Percentiles rank a stretch among this genome's conserved stretches.
Evolutionary conservation across 2,888 invertebrate species (phyloP).

Genomic region (Coremacera marginata): DNA sequence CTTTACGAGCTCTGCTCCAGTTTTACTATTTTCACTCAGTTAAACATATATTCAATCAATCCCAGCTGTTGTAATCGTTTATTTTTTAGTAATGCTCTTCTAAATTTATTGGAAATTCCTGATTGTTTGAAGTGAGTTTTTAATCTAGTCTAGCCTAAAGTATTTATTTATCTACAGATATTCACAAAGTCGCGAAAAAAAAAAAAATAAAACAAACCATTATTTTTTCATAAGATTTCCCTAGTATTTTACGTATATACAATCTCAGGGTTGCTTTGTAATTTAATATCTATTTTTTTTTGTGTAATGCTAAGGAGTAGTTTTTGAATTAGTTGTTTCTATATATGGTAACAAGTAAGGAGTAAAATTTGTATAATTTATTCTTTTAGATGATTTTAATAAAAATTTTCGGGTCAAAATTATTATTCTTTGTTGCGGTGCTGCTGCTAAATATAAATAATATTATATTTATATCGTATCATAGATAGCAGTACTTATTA

Average conservation of each 20-base stretch:
- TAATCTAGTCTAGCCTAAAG: background rate
- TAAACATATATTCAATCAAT: constrained; percentile 39
- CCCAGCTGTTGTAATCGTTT: constrained; percentile 48
- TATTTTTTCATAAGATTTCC: background rate
- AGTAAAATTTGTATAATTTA: no score
- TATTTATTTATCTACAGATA: background rate
- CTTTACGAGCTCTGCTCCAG: constrained; percentile 12
- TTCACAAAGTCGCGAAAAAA: background rate
- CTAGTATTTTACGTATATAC: constrained; percentile 23
- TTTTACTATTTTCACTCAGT: constrained; percentile 29
- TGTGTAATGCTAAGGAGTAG: background rate
- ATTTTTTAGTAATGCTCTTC: constrained; percentile 47
- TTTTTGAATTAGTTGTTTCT: background rate
- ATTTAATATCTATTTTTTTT: no score
- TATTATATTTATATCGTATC: no score
- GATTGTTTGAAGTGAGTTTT: constrained; percentile 53
- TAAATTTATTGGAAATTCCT: constrained; percentile 52
- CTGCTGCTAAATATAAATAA: no score
- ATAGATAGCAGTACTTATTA: no score
- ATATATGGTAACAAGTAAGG: no score
- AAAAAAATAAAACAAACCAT: background rate
- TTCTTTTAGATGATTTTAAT: no score
- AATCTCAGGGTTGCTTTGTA: background rate
- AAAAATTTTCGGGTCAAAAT: no score
- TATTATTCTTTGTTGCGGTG: no score